Conservation (phyloP, 2,113 vertebrate species). For the Zapornia atra region DNA sequence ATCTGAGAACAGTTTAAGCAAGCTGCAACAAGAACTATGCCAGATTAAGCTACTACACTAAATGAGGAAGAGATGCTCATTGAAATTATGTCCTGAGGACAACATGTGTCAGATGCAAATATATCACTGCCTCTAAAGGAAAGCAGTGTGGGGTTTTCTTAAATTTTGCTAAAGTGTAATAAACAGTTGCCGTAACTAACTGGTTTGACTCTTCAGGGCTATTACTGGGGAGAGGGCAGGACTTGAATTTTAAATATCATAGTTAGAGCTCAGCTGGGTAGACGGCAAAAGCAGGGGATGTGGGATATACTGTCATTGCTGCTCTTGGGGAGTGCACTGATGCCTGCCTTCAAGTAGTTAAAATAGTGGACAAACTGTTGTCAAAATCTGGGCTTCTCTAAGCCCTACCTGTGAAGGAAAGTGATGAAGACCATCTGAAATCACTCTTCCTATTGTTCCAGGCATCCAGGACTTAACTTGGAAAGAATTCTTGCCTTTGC, state of each 20-base stretch:
- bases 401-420: neutral
- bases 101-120: neutral
- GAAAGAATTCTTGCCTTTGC: neutral
- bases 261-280: neutral
- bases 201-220: neutral
- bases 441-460: neutral
- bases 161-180: neutral
- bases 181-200: neutral
- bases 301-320: neutral
- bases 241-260: neutral
- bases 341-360: neutral
- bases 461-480: neutral
- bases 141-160: neutral
- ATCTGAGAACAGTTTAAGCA: neutral
- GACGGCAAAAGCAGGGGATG: accelerated
- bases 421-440: neutral
- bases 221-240: neutral
- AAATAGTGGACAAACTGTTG: neutral
- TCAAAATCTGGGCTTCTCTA: neutral
- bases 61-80: neutral
- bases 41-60: neutral
- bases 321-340: neutral
- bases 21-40: constrained; percentile 16
- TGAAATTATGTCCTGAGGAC: neutral
- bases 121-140: neutral